Evolutionary conservation across 2,797 vertebrate species (phyloP).

Genomic region (Cossypha dichroa): DNA sequence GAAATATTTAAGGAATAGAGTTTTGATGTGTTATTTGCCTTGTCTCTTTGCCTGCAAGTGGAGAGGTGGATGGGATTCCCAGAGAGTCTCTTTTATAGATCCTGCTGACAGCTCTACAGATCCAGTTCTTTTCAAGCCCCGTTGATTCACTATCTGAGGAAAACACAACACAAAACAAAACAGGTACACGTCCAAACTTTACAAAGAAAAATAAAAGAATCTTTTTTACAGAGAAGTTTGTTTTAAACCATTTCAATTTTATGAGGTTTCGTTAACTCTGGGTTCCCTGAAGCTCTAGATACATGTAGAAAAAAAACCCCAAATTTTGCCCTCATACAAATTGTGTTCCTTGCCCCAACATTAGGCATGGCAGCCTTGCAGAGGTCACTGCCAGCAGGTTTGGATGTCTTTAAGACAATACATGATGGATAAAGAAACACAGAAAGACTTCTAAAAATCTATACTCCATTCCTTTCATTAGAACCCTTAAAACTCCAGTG

Average conservation of each 20-base stretch:
- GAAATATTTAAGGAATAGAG: conserved; percentile 63
- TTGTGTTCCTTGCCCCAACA: neutral
- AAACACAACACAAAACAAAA: conserved; percentile 29
- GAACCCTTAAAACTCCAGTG: neutral
- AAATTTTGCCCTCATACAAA: neutral
- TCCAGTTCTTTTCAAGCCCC: conserved; percentile 43
- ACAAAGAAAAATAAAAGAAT: conserved; percentile 17
- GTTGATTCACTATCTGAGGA: conserved; percentile 1
- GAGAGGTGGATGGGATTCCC: conserved; percentile 48
- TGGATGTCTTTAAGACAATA: neutral
- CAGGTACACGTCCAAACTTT: conserved; percentile 11
- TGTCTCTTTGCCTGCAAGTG: conserved; percentile 22
- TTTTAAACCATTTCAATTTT: neutral
- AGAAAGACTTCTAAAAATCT: neutral
- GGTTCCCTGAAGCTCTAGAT: neutral
- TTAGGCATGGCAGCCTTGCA: neutral
- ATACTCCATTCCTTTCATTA: neutral
- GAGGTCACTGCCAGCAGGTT: neutral
- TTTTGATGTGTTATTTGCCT: conserved; percentile 69
- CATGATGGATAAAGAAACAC: neutral
- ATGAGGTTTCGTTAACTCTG: neutral
- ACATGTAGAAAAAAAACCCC: neutral
- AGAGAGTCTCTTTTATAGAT: conserved; percentile 47
- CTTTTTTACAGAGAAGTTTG: neutral
- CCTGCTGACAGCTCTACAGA: conserved; percentile 63